Evolutionary conservation across 2,888 invertebrate species (phyloP), one percentile per base, ranked within the genome.

Genomic region (Trissolcus brochymenae): DNA sequence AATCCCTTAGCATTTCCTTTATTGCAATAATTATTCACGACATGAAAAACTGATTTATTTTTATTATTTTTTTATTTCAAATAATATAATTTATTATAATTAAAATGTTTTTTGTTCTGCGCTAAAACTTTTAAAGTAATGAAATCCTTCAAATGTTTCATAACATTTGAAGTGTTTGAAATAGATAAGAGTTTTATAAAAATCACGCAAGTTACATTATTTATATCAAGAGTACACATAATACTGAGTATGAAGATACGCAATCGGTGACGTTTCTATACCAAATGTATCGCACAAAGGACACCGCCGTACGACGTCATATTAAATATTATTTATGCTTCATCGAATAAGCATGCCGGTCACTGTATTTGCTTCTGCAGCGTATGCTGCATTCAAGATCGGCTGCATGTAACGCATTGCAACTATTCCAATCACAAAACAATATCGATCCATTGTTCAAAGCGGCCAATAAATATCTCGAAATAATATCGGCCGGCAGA

Each of bases 371-470:
- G 59, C 54, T 59, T 75, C 49, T 68, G 50, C 62, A 75, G 76
- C 62, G 64, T 78, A 77, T 54, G 62, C 73, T 78, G 66, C 72
- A 75, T 64, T 70, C 68, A 65, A 70, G 55, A 54, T 70, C 72
- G 60, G 71, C 56, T 59, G 43, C 72, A 64, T 79, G 77, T 78
- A 79, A 81, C 80, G 72, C 72, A 79, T 76, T 75, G 70, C 79
- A 66, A 70, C 70, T 61, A 73, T 79, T 79, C 85, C 88, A 88
- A 89, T 89, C 88, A 86, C 85, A 88, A 88, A 89, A 87, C 87
- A 89, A 88, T 88, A 88, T 89, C 89, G 88, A 89, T 88, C 87
- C 89, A 89, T 89, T 89, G 89, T 89, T 87, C 81, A 82, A 78
- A 35, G 51, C 59, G 68, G 80, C 84, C 86, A 86, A 89, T 89